Base-by-base conservation (phyloP, 2,888 invertebrate genomes). In the Hirtodrosophila duncani region DNA sequence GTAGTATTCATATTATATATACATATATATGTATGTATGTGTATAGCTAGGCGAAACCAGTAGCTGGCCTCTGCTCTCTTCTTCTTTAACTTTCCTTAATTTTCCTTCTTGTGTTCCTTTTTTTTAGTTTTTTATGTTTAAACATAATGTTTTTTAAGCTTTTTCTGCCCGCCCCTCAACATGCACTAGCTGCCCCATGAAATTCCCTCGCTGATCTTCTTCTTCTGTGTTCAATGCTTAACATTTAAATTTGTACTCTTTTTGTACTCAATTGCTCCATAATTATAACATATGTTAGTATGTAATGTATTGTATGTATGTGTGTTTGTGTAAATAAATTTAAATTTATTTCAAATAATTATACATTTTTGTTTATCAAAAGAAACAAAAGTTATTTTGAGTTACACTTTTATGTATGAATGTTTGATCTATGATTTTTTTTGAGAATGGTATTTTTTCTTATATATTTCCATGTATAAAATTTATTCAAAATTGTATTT, bases 261-360 rank as follows among this genome's bases (percentile, higher is more conserved):
- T 84, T 83, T 83, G 83, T 83, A 84, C 83, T 83, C 74, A 81
- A 83, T 81, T 77, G 79, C 75, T 77, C 81, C 70, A 75, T 81
- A 66, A 74, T 67, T 78, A 67, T 74, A 70, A 78, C 78, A 78
- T 70, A 70, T 66, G 58, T 56, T 60, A 63, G 53, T 59, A 68
- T 34, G 33, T 52, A 46, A 27, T 38, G 26, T 17, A 33, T 17
- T 39, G 29, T 39, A 29, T 61, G 42, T 57, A 57, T 33, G 43
- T 16, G 29, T 59, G 33, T 39, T 34, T 56, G 29, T 48, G 31
- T 29, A 41, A 53, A 34, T 30, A 29, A 51, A 50, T 30, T 36
- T 50, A 1, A 9, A 18, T 29, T 18, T 20, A 11, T 34, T 49
- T 30, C 50, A 49, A 49, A 20, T 8, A 10, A 33, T 17, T 2